A percentile compares a stretch with the other conserved stretches of the same genome.
Conservation (phyloP, 2,888 invertebrate genomes). For the Hypolimnas misippus region DNA sequence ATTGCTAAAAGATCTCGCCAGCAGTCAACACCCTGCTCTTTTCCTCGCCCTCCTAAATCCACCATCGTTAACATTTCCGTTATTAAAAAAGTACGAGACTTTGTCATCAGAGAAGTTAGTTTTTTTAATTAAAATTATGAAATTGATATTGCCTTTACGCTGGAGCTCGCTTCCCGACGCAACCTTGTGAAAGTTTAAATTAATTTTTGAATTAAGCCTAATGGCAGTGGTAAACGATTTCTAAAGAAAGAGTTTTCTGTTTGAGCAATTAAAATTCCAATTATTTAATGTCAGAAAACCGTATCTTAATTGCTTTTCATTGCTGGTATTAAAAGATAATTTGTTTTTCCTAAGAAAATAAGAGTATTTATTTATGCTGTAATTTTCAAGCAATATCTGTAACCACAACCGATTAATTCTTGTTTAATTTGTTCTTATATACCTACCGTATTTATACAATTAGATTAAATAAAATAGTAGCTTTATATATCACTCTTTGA, state of each 20-base stretch:
- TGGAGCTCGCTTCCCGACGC: conserved; percentile 70
- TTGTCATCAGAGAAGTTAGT: conserved; percentile 82
- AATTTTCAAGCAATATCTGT: conserved; percentile 16
- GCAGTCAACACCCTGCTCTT: conserved; percentile 43
- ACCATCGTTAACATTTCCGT: conserved; percentile 77
- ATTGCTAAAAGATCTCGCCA: conserved; percentile 35
- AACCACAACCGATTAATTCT: conserved; percentile 23
- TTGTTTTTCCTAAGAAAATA: conserved; percentile 37
- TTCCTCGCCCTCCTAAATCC: conserved; percentile 49
- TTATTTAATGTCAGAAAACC: conserved; percentile 69
- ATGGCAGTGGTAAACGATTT: conserved; percentile 80
- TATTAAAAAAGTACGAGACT: conserved; percentile 84
- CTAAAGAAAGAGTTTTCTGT: conserved; percentile 78
- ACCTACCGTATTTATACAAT: background rate
- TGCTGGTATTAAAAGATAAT: conserved; percentile 47
- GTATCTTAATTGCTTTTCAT: conserved; percentile 72
- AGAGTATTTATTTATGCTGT: conserved; percentile 30
- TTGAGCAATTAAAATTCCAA: conserved; percentile 75
- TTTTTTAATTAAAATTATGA: conserved; percentile 85
- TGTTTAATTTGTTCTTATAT: conserved; percentile 2
- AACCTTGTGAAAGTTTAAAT: conserved; percentile 83
- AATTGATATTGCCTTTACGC: conserved; percentile 83
- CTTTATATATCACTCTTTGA: too few relatives aligned
- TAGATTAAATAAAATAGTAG: too few relatives aligned
- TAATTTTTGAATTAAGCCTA: conserved; percentile 84